Conservation (phyloP, 1,140 invertebrate genomes). For the Megalopta genalis region DNA sequence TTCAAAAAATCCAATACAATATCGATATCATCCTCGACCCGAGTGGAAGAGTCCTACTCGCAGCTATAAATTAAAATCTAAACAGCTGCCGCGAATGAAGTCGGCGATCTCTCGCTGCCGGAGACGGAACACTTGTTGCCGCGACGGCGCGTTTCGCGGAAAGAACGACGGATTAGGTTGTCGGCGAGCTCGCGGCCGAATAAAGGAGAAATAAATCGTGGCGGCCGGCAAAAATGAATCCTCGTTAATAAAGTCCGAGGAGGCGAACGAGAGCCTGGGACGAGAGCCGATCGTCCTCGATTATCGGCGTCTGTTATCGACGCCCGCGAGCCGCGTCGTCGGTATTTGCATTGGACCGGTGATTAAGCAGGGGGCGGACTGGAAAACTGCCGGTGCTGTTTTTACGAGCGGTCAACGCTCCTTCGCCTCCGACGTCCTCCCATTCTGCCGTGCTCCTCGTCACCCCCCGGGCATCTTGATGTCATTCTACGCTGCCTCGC, state of each 20-base stretch:
- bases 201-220: not conserved
- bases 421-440: not conserved
- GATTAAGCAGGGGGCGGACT: constrained; percentile 41
- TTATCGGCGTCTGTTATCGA: constrained; percentile 41
- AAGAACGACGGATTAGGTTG: not conserved
- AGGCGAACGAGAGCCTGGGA: not conserved
- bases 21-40: too few relatives aligned
- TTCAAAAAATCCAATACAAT: too few relatives aligned
- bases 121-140: too few relatives aligned
- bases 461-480: constrained; percentile 62
- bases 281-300: constrained; percentile 9
- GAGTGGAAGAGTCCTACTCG: too few relatives aligned
- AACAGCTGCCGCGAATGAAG: too few relatives aligned
- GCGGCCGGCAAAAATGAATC: not conserved
- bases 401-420: constrained; percentile 56
- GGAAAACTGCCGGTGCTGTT: constrained; percentile 39
- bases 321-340: constrained; percentile 14
- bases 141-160: not conserved
- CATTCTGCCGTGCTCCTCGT: constrained; percentile 14
- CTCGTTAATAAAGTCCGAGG: constrained; percentile 7
- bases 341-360: constrained; percentile 48
- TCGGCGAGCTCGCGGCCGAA: not conserved
- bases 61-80: too few relatives aligned
- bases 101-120: too few relatives aligned
- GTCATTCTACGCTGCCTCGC: constrained; percentile 58